These are phyloP conservation scores for Linnaemya vulpina DNA, from an alignment of 2,888 invertebrate species.

Conservation along the genomic window DNA sequence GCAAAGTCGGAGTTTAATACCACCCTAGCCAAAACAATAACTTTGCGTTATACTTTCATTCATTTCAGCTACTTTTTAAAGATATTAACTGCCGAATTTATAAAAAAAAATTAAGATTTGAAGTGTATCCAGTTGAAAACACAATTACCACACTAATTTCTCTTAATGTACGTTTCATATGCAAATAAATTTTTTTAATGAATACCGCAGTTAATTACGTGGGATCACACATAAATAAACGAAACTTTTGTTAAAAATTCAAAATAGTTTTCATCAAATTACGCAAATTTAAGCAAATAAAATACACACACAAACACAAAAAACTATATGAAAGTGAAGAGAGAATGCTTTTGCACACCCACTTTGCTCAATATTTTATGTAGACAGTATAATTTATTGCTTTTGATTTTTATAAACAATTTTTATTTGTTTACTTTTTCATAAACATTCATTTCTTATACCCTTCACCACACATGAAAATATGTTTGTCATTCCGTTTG, in stretches of 20 bases:
- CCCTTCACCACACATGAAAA: too few species aligned
- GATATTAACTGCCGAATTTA: too few species aligned
- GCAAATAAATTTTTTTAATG: too few species aligned
- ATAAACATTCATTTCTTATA: neutral
- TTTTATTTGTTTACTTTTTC: neutral
- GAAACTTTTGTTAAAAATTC: neutral
- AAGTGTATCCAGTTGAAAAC: too few species aligned
- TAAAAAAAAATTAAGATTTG: too few species aligned
- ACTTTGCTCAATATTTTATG: slow-evolving; percentile 25
- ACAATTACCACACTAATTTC: too few species aligned
- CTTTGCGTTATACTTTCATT: too few species aligned
- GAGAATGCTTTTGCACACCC: neutral
- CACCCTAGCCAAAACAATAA: too few species aligned
- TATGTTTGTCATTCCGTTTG: neutral
- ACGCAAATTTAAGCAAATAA: neutral
- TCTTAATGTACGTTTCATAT: too few species aligned
- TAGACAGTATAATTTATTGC: slow-evolving; percentile 31
- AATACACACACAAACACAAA: neutral
- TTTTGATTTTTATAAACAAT: slow-evolving; percentile 6
- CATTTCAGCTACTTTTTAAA: too few species aligned
- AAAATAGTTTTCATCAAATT: neutral
- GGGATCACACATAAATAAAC: neutral
- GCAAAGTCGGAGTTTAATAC: too few species aligned
- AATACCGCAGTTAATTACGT: neutral
- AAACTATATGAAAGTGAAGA: neutral